phyloP scores from a whole-genome alignment of 2,113 vertebrate species.

The Chloroceryle aenea region DNA sequence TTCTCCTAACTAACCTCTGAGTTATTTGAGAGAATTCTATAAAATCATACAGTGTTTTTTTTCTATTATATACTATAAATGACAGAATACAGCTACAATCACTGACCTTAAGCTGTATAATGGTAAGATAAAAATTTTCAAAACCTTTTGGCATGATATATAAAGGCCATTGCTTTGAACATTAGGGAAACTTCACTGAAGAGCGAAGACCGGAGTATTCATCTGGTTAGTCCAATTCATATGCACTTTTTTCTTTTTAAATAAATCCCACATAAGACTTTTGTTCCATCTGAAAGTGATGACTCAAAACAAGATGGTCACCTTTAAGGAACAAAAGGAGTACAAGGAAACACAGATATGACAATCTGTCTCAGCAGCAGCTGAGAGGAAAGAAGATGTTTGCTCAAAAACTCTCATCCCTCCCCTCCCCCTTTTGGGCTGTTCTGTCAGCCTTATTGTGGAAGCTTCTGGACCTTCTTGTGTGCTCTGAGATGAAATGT shows the following conservation, averaged over 20 bases:
- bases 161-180: slow-evolving; percentile 21
- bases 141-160: not conserved
- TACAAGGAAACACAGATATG: not conserved
- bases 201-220: not conserved
- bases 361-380: not conserved
- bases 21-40: slow-evolving; percentile 31
- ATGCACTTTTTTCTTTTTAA: not conserved
- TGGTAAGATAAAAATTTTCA: slow-evolving; percentile 14
- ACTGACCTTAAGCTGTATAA: slow-evolving; percentile 43
- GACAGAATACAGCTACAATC: slow-evolving; percentile 18
- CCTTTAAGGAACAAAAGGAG: not conserved
- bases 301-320: not conserved
- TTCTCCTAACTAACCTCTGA: slow-evolving; percentile 5
- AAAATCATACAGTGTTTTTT: not conserved
- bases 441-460: not conserved
- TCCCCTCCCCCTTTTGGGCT: too few relatives aligned
- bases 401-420: not conserved
- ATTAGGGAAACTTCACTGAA: not conserved
- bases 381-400: not conserved
- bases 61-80: slow-evolving; percentile 12
- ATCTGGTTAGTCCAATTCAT: not conserved
- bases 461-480: not conserved
- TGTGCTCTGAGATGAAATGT: not conserved
- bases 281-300: not conserved
- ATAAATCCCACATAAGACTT: not conserved